Evolutionary conservation across 2,113 vertebrate genomes (phyloP), one percentile per base, ranked within the genome.

Genomic region (Podarcis raffonei): DNA sequence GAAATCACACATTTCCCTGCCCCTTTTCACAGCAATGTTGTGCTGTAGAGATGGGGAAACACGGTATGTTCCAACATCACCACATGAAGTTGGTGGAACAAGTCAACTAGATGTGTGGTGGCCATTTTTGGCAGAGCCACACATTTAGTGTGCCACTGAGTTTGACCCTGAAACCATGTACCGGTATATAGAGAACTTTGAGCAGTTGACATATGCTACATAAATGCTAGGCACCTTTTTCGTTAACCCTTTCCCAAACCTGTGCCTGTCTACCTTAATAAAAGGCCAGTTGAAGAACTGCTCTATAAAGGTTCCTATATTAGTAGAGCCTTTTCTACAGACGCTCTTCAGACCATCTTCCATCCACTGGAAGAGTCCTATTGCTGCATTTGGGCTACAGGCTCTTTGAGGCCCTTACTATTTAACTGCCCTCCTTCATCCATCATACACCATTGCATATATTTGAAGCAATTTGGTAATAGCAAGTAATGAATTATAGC

Each of bases 401-500:
- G 37, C 89, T 80, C 4, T 15, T 30, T 0, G 16, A 80, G 13
- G 48, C 59, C 37, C 72, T 89, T 82, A 22, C 62, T 79, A 65
- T 82, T 80, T 81, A 75, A 2, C 27, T 53, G 42, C 22, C 7
- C 84, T 15, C 69, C 20, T 76, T 79, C 65, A 79, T 68, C 57
- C 62, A 42, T 13, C 72, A n/a, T 78, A 65, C 0, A 5, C 81
- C n/a, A 53, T 20, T 75, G 42, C 15, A 79, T 30, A 81, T 76
- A 76, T 5, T 76, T 81, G 4, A 48, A 42, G 66, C n/a, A 53
- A 37, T 32, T 35, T n/a, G 69, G 68, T 68, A 78, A 83, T 62
- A 89, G 76, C 25, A 75, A 81, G 69, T 74, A 35, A 89, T 30
- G 57, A 65, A 85, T 9, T 65, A 20, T 87, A 25, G 74, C 78